Evolutionary conservation across 2,888 invertebrate genomes (phyloP).

Genomic region (Heliothis peltigera): DNA sequence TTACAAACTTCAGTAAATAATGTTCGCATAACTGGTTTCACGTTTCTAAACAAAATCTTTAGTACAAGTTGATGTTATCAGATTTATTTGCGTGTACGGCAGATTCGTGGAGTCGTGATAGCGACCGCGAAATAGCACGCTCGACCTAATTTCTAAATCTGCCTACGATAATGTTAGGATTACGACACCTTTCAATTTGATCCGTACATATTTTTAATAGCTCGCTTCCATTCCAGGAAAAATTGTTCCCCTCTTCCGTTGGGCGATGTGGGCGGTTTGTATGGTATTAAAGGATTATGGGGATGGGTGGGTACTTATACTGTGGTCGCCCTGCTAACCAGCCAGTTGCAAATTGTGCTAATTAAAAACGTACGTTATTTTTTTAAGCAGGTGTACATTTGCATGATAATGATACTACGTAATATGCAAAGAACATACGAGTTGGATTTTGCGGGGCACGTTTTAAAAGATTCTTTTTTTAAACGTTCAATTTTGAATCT

Average conservation of each 20-base stretch:
- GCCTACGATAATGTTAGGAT: conserved; percentile 53
- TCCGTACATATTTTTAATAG: conserved; percentile 48
- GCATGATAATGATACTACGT: no score
- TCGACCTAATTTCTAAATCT: conserved; percentile 71
- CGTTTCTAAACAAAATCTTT: conserved; percentile 41
- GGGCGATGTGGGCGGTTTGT: conserved; percentile 3
- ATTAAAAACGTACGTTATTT: conserved; percentile 16
- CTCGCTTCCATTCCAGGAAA: conserved; percentile 24
- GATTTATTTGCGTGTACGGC: conserved; percentile 56
- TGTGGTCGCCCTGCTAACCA: conserved; percentile 22
- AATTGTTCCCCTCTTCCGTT: conserved; percentile 23
- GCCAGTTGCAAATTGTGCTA: conserved; percentile 4
- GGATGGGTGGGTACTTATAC: conserved; percentile 26
- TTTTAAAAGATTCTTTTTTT: background rate
- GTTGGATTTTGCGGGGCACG: no score
- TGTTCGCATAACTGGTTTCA: conserved; percentile 37
- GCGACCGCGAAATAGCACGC: conserved; percentile 59
- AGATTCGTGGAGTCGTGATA: conserved; percentile 52
- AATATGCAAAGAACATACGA: no score
- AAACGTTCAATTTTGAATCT: background rate
- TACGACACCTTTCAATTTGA: conserved; percentile 68
- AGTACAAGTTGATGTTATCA: conserved; percentile 52
- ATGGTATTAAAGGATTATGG: conserved; percentile 24
- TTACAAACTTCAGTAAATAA: conserved; percentile 38
- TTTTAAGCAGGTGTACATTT: conserved; percentile 5